These are phyloP conservation scores for Chromoteleia sp. DNA, from an alignment of 2,888 invertebrate genomes.

Conservation along the genomic window DNA sequence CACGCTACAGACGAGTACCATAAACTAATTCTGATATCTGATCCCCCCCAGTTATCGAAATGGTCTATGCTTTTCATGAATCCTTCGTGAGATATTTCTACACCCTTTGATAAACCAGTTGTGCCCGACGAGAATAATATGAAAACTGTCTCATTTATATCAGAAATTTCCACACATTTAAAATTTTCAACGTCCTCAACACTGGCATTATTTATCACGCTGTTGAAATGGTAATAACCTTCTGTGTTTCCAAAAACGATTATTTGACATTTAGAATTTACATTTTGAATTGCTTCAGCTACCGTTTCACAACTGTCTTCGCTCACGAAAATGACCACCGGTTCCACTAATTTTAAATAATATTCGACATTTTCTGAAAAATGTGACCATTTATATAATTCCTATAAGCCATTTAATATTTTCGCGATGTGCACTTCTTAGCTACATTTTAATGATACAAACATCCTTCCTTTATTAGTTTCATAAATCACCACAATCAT, in stretches of 20 bases:
- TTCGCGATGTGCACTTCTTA: no score
- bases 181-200: slow-evolving; percentile 71
- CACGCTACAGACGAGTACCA: slow-evolving; percentile 77
- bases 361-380: slow-evolving; percentile 73
- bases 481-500: no score
- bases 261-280: slow-evolving; percentile 65
- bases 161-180: slow-evolving; percentile 59
- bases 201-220: slow-evolving; percentile 68
- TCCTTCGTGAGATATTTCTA: slow-evolving; percentile 73
- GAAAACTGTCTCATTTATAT: slow-evolving; percentile 68
- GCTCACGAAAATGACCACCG: slow-evolving; percentile 76
- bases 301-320: slow-evolving; percentile 53
- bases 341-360: slow-evolving; percentile 72
- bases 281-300: slow-evolving; percentile 41
- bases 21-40: slow-evolving; percentile 28
- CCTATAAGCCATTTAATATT: no score
- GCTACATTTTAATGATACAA: no score
- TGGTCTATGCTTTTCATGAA: slow-evolving; percentile 63
- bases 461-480: no score
- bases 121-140: slow-evolving; percentile 80
- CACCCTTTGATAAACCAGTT: slow-evolving; percentile 79
- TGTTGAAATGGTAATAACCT: slow-evolving; percentile 58
- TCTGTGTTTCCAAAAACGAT: slow-evolving; percentile 73
- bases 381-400: no score
- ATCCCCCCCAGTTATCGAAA: slow-evolving; percentile 7